Conservation (phyloP, 2,888 invertebrate genomes). For the Drosophila infuscata region DNA sequence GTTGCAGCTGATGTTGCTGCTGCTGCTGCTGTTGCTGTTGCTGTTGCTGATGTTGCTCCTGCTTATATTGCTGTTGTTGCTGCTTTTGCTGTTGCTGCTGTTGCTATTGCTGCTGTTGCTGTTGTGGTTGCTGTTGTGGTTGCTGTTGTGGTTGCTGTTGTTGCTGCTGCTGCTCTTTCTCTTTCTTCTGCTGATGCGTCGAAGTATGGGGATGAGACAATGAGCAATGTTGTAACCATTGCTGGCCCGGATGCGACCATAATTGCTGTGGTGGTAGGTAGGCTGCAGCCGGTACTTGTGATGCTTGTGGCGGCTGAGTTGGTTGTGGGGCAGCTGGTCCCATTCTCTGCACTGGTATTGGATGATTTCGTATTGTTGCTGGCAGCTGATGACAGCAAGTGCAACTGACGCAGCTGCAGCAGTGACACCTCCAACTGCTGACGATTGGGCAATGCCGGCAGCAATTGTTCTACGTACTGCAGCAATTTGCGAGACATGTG, state of each 20-base stretch:
- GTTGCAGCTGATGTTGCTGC: neutral
- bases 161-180: neutral
- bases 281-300: neutral
- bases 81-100: neutral
- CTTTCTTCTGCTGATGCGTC: neutral
- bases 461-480: conserved; percentile 28
- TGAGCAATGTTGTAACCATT: neutral
- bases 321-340: neutral
- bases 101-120: too few species aligned
- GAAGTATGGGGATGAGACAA: neutral
- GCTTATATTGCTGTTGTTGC: too few species aligned
- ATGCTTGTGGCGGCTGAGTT: neutral
- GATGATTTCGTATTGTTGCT: neutral
- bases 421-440: conserved; percentile 20
- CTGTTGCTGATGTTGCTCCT: too few species aligned
- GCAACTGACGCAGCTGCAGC: conserved; percentile 31
- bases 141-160: neutral
- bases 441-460: conserved; percentile 37
- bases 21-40: neutral
- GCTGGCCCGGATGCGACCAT: neutral
- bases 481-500: conserved; percentile 28
- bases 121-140: neutral
- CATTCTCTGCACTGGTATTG: neutral
- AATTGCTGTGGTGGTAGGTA: neutral
- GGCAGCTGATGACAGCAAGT: neutral